Conservation (phyloP, 2,888 invertebrate species). For the Cerceris ruficornis region DNA sequence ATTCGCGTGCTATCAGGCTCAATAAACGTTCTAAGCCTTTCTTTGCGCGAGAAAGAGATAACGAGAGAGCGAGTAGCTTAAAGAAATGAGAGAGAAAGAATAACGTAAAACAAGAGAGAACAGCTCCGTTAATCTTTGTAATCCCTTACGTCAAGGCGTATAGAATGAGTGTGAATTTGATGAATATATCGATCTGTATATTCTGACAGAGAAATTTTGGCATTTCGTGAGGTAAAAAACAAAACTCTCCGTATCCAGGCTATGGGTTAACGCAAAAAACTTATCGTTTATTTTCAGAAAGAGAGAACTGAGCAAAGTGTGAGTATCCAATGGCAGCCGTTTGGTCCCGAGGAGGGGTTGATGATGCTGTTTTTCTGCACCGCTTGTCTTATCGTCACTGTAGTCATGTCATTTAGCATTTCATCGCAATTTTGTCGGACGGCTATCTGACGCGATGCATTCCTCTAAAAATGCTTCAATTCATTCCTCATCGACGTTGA, state of each 20-base stretch:
- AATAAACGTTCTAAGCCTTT: not conserved
- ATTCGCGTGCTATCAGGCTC: not conserved
- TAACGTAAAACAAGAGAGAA: too few relatives aligned
- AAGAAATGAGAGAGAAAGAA: too few relatives aligned
- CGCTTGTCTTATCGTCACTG: conserved; percentile 72
- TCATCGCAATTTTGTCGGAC: conserved; percentile 48
- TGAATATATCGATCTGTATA: not conserved
- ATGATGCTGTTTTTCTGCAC: conserved; percentile 73
- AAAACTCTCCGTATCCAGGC: conserved; percentile 25
- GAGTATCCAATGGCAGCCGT: conserved; percentile 80
- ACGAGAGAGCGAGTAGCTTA: too few relatives aligned
- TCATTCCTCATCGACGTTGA: conserved; percentile 28
- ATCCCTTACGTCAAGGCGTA: too few relatives aligned
- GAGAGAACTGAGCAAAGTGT: conserved; percentile 82
- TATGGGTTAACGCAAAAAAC: conserved; percentile 67
- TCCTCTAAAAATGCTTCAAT: conserved; percentile 36
- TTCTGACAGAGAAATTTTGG: conserved; percentile 12
- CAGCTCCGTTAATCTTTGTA: too few relatives aligned
- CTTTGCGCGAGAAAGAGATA: not conserved
- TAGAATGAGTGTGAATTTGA: too few relatives aligned
- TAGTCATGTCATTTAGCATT: conserved; percentile 69
- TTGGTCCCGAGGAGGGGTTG: conserved; percentile 68
- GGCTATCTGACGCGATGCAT: conserved; percentile 30
- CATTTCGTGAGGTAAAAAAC: conserved; percentile 49
- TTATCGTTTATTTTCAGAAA: conserved; percentile 81